These are phyloP conservation scores for Sturnira hondurensis DNA, from an alignment of 2,113 vertebrate species.

Conservation along the genomic window DNA sequence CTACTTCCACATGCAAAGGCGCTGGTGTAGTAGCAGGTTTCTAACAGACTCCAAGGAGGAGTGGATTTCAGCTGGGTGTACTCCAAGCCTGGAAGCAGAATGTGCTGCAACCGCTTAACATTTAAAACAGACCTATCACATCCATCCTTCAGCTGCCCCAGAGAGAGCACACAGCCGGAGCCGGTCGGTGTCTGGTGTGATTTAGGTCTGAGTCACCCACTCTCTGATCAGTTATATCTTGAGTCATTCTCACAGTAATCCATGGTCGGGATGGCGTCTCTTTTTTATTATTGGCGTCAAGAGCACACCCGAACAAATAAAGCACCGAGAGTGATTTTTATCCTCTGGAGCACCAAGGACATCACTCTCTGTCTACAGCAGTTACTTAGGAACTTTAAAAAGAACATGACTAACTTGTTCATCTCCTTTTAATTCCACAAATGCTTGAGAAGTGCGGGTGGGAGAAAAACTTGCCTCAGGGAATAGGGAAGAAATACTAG, in stretches of 20 bases:
- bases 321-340: background rate
- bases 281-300: background rate
- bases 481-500: background rate
- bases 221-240: slow-evolving; percentile 47
- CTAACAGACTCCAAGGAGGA: slow-evolving; percentile 11
- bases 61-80: background rate
- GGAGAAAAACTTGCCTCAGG: background rate
- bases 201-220: slow-evolving; percentile 42
- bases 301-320: slow-evolving; percentile 6
- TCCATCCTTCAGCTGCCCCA: slow-evolving; percentile 24
- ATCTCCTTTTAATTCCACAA: background rate
- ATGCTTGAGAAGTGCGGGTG: background rate
- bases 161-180: background rate
- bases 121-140: slow-evolving; percentile 18
- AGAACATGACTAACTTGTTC: slow-evolving; percentile 4
- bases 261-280: slow-evolving; percentile 30
- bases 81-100: slow-evolving; percentile 39
- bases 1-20: background rate
- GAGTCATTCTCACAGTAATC: slow-evolving; percentile 39
- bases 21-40: background rate
- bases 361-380: background rate
- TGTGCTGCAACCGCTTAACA: background rate
- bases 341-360: background rate
- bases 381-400: slow-evolving; percentile 33
- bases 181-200: slow-evolving; percentile 24